Conservation (phyloP, 2,797 vertebrate species). For the Melanotaenia maccullochi region DNA sequence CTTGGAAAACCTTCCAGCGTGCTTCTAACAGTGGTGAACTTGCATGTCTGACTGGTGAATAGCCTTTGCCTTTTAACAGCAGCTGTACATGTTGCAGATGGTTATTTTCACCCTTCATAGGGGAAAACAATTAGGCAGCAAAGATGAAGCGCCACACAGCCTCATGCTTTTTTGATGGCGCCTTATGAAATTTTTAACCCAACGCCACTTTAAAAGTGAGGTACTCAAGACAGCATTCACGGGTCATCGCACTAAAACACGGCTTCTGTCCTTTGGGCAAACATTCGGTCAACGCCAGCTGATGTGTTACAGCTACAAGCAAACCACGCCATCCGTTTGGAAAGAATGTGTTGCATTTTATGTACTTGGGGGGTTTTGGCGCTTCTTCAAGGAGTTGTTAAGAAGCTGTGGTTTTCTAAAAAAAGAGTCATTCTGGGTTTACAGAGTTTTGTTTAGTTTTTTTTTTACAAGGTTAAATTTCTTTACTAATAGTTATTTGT, state of each 20-base stretch:
- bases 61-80: constrained; percentile 50
- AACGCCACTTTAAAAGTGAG: constrained; percentile 64
- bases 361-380: constrained; percentile 34
- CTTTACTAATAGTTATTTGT: constrained; percentile 64
- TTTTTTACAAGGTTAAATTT: constrained; percentile 43
- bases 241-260: constrained; percentile 73
- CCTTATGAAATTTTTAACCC: constrained; percentile 81
- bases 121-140: constrained; percentile 66
- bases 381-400: constrained; percentile 31
- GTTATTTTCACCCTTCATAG: constrained; percentile 63
- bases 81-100: constrained; percentile 58
- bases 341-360: constrained; percentile 51
- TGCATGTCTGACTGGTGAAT: constrained; percentile 49
- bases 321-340: constrained; percentile 39
- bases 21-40: constrained; percentile 23
- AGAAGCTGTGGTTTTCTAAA: constrained; percentile 45
- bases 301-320: constrained; percentile 53
- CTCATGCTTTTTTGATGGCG: constrained; percentile 79
- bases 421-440: constrained; percentile 23
- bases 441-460: constrained; percentile 16
- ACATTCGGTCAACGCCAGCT: constrained; percentile 60
- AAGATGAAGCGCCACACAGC: constrained; percentile 38
- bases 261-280: constrained; percentile 69
- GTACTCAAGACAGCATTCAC: constrained; percentile 51
- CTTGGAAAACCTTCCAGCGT: constrained; percentile 18